These are phyloP conservation scores for Sebastes umbrosus DNA, from an alignment of 2,797 vertebrate species.

Conservation along the genomic window DNA sequence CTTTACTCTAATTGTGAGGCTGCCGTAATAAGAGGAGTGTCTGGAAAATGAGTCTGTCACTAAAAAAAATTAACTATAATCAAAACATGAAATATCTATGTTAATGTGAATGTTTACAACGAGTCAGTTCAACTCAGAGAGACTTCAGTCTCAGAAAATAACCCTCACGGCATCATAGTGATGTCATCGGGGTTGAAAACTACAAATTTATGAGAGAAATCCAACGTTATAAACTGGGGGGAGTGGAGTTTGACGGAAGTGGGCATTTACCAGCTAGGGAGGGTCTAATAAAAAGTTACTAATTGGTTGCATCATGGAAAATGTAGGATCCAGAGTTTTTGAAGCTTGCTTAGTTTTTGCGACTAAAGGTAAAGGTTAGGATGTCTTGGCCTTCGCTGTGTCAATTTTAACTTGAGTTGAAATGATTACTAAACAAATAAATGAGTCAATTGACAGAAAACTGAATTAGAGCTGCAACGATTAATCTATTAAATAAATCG, in stretches of 20 bases:
- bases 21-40: background rate
- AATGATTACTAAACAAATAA: background rate
- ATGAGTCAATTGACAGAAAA: background rate
- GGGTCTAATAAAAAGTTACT: background rate
- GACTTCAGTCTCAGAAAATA: background rate
- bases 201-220: background rate
- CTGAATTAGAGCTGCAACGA: no score
- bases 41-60: slow-evolving; percentile 18
- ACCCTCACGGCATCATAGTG: background rate
- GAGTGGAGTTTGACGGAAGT: background rate
- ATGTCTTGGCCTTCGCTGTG: background rate
- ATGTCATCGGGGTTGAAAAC: no score
- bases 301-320: background rate
- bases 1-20: slow-evolving; percentile 34
- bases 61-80: background rate
- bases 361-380: no score
- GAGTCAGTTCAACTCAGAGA: background rate
- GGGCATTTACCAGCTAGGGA: background rate
- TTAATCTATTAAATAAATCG: no score
- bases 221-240: no score
- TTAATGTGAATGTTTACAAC: background rate
- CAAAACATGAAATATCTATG: background rate
- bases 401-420: background rate
- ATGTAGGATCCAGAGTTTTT: background rate
- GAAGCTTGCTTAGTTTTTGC: background rate